phyloP scores from a whole-genome alignment of 2,797 vertebrate genomes.

The Miichthys miiuy region DNA sequence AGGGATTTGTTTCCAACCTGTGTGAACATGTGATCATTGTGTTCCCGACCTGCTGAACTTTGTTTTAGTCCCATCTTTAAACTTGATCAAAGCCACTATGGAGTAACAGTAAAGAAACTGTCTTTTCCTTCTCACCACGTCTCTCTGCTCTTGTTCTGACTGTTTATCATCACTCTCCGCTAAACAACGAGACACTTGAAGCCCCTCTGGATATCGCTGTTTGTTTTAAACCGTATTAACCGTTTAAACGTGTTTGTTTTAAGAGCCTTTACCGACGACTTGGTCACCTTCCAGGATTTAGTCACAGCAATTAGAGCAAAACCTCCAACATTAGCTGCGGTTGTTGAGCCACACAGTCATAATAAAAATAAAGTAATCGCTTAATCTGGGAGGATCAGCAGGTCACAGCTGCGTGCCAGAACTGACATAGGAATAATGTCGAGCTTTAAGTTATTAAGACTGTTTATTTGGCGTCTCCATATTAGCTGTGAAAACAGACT shows the following conservation, averaged over 20 bases:
- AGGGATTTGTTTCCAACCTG: no score
- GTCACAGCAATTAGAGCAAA: slow-evolving; percentile 40
- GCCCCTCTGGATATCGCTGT: slow-evolving; percentile 13
- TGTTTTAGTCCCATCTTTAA: no score
- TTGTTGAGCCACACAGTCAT: slow-evolving; percentile 16
- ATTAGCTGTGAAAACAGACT: neutral
- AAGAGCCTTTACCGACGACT: slow-evolving; percentile 10
- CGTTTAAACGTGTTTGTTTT: slow-evolving; percentile 38
- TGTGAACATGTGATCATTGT: neutral
- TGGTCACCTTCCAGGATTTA: slow-evolving; percentile 32
- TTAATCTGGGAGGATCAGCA: slow-evolving; percentile 23
- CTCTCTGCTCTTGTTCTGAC: neutral
- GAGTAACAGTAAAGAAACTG: slow-evolving; percentile 40
- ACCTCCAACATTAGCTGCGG: slow-evolving; percentile 40
- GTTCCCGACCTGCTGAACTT: neutral
- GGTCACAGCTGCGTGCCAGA: slow-evolving; percentile 7
- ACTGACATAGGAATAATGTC: neutral
- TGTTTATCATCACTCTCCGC: slow-evolving; percentile 42
- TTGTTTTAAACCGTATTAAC: neutral
- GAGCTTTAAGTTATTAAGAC: neutral
- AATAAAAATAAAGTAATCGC: slow-evolving; percentile 30
- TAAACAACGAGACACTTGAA: slow-evolving; percentile 44
- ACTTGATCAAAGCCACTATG: neutral
- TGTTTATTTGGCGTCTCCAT: neutral
- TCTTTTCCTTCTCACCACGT: neutral